Evolutionary conservation across 2,797 vertebrate species (phyloP).

Genomic region (Poecile montanus): DNA sequence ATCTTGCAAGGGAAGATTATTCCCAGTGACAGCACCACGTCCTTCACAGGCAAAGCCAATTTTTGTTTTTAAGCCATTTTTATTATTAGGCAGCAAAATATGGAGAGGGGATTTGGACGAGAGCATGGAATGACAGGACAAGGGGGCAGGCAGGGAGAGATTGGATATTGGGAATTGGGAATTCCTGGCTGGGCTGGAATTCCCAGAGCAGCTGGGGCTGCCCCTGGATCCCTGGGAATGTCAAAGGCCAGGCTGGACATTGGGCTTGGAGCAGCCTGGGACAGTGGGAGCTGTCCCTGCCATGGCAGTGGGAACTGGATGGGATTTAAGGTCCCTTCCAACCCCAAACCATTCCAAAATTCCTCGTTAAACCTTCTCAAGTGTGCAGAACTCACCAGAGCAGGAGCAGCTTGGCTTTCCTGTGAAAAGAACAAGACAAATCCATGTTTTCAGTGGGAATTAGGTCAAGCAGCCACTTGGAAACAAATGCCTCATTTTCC

Average conservation of each 20-base stretch:
- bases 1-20: not conserved
- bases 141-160: rapidly evolving
- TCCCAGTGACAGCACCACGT: not conserved
- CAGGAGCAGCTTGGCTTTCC: not conserved
- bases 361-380: not conserved
- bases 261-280: not conserved
- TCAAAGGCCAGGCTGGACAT: not conserved
- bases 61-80: not conserved
- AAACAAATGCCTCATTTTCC: not conserved
- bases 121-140: no score
- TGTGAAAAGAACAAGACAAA: not conserved
- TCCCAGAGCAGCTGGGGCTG: not conserved
- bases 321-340: not conserved
- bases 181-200: not conserved
- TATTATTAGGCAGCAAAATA: not conserved
- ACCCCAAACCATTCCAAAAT: not conserved
- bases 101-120: not conserved
- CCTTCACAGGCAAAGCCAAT: not conserved
- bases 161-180: not conserved
- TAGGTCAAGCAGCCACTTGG: not conserved
- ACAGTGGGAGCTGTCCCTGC: not conserved
- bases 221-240: not conserved
- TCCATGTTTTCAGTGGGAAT: not conserved
- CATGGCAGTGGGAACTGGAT: rapidly evolving
- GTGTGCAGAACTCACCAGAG: not conserved